Evolutionary conservation across 2,113 vertebrate genomes (phyloP).

Genomic region (Toxotes chatareus): DNA sequence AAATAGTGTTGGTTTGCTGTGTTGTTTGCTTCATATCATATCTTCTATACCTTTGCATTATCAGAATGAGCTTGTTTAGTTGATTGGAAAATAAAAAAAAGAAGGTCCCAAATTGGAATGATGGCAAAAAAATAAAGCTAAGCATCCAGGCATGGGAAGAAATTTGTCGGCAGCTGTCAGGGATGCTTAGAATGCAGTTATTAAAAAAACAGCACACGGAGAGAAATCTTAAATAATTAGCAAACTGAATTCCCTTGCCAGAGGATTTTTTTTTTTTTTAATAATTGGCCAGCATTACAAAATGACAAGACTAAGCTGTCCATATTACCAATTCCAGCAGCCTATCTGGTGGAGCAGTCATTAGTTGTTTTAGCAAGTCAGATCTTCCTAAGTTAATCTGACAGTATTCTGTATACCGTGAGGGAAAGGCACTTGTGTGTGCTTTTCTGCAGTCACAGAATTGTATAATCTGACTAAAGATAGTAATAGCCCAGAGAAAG

Average conservation of each 20-base stretch:
- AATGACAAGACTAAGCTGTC: slow-evolving; percentile 58
- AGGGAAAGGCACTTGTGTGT: background rate
- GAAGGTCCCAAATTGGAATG: slow-evolving; percentile 16
- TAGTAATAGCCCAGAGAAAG: slow-evolving; percentile 9
- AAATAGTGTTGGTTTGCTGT: background rate
- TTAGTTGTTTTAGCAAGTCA: slow-evolving; percentile 42
- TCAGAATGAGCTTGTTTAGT: background rate
- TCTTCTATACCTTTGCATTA: background rate
- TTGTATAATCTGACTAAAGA: slow-evolving; percentile 44
- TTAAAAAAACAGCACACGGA: slow-evolving; percentile 52
- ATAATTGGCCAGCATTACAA: slow-evolving; percentile 46
- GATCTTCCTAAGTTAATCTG: slow-evolving; percentile 34
- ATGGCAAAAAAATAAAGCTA: background rate
- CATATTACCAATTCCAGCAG: slow-evolving; percentile 28
- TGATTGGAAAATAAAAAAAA: slow-evolving; percentile 20
- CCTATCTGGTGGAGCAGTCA: slow-evolving; percentile 41
- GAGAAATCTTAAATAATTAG: slow-evolving; percentile 65
- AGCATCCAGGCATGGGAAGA: slow-evolving; percentile 31
- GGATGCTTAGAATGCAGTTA: slow-evolving; percentile 54
- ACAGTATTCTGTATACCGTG: background rate
- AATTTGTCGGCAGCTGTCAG: slow-evolving; percentile 59
- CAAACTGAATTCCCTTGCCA: slow-evolving; percentile 48
- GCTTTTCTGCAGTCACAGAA: slow-evolving; percentile 16
- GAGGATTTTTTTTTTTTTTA: slow-evolving; percentile 22
- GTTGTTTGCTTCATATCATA: background rate